Percentiles rank a stretch among this genome's conserved stretches.
phyloP scores from a whole-genome alignment of 1,140 invertebrate genomes.

The Drosophila murphyi region DNA sequence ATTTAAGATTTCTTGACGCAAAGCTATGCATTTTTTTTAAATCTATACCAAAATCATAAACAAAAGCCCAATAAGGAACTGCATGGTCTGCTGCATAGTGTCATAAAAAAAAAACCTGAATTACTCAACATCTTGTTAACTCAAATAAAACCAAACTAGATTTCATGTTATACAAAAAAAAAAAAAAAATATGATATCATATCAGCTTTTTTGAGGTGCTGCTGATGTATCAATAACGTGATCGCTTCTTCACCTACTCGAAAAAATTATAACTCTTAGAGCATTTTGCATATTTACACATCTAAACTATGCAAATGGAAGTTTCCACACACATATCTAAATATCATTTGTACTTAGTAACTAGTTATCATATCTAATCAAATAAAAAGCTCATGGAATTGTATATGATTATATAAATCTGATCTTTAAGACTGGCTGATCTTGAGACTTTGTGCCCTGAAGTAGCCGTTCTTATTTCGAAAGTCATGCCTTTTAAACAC shows the following conservation, averaged over 20 bases:
- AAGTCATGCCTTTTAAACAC: slow-evolving; percentile 33
- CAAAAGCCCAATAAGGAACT: slow-evolving; percentile 41
- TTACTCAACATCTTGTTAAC: slow-evolving; percentile 32
- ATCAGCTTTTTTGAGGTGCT: neutral
- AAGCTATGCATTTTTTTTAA: slow-evolving; percentile 2
- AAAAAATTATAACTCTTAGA: slow-evolving; percentile 7
- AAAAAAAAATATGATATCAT: neutral
- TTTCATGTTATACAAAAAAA: slow-evolving; percentile 14
- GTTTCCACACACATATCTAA: slow-evolving; percentile 23
- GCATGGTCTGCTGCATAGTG: slow-evolving; percentile 7
- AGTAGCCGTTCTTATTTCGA: slow-evolving; percentile 2
- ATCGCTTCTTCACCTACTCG: neutral
- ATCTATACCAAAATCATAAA: slow-evolving; percentile 15
- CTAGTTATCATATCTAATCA: slow-evolving; percentile 27
- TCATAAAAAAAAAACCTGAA: slow-evolving; percentile 32
- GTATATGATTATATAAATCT: slow-evolving; percentile 4
- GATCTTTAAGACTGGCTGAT: slow-evolving; percentile 1
- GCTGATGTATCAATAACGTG: neutral
- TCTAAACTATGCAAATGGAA: slow-evolving; percentile 11
- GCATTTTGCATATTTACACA: slow-evolving; percentile 11
- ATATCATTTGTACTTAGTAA: slow-evolving; percentile 6
- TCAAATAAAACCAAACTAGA: slow-evolving; percentile 35
- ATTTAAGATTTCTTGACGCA: slow-evolving; percentile 8
- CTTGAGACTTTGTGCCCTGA: neutral
- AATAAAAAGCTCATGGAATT: slow-evolving; percentile 3